A percentile compares a stretch with the other conserved stretches of the same genome.
These are phyloP conservation scores for Aphidius ervi DNA, from an alignment of 1,140 invertebrate species.

Conservation along the genomic window DNA sequence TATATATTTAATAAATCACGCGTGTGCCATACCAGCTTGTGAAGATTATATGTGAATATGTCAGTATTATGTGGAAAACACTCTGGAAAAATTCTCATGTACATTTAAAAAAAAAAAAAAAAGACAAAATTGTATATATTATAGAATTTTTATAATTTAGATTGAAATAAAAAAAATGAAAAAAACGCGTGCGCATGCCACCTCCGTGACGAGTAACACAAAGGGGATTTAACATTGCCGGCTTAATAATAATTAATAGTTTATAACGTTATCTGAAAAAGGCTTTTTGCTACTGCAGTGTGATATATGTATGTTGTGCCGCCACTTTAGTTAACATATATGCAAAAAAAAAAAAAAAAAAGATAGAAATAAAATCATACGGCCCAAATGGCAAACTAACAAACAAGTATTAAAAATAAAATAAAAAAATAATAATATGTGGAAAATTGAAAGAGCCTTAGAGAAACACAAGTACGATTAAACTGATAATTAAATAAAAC, in stretches of 20 bases:
- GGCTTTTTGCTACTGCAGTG: background rate
- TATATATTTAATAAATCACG: conserved; percentile 11
- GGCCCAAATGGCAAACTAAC: background rate
- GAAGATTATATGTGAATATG: too few species aligned
- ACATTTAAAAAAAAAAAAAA: too few species aligned
- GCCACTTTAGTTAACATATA: background rate
- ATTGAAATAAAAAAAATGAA: too few species aligned
- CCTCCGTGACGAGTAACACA: conserved; percentile 14
- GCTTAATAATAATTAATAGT: conserved; percentile 14
- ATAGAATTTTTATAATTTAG: background rate
- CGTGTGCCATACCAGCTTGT: conserved; percentile 3
- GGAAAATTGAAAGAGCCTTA: too few species aligned
- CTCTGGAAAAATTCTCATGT: too few species aligned
- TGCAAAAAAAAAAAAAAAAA: background rate
- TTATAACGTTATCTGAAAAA: conserved; percentile 4
- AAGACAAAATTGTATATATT: background rate
- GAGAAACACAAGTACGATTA: conserved; percentile 8
- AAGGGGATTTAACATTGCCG: conserved; percentile 7
- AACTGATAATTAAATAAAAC: conserved; percentile 11
- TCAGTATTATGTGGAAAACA: too few species aligned
- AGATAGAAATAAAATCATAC: too few species aligned
- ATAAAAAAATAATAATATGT: background rate
- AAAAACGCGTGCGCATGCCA: conserved; percentile 12
- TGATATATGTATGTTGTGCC: conserved; percentile 7
- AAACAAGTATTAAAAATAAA: conserved; percentile 1